phyloP scores from a whole-genome alignment of 2,113 vertebrate genomes.

The Arenaria interpres region DNA sequence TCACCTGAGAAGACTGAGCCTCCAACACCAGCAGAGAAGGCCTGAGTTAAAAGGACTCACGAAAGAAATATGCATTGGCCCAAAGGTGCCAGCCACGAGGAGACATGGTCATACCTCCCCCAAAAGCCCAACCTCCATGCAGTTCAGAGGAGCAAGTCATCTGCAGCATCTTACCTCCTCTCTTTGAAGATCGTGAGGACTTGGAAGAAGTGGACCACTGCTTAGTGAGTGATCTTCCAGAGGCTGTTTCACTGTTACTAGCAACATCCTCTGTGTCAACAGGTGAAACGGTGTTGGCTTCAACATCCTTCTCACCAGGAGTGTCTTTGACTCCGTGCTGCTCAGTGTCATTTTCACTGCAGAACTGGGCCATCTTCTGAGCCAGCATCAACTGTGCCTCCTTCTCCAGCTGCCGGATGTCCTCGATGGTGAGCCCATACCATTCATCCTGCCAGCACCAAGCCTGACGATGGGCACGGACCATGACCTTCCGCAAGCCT shows the following conservation, averaged over 20 bases:
- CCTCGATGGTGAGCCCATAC: constrained; percentile 95
- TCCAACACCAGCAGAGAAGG: background rate
- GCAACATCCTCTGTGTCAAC: constrained; percentile 75
- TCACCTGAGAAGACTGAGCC: background rate
- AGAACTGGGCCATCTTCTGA: constrained; percentile 93
- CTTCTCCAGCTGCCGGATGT: constrained; percentile 94
- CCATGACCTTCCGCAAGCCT: constrained; percentile 96
- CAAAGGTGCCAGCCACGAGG: background rate
- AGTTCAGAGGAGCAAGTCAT: background rate
- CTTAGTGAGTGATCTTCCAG: constrained; percentile 88
- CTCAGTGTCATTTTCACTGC: constrained; percentile 75
- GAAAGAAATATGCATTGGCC: background rate
- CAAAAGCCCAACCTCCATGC: background rate
- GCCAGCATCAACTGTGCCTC: constrained; percentile 93
- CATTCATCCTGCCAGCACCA: constrained; percentile 99
- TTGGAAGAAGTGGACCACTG: constrained; percentile 98
- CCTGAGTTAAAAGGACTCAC: background rate
- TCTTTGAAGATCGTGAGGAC: constrained; percentile 93
- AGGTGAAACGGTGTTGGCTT: constrained; percentile 66
- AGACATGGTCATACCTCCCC: background rate
- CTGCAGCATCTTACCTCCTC: constrained; percentile 84
- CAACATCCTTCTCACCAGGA: constrained; percentile 42
- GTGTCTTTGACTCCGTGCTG: constrained; percentile 64
- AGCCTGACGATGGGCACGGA: constrained; percentile 94
- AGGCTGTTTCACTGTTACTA: constrained; percentile 75